Conservation (phyloP, 2,888 invertebrate genomes). For the Eilema sororculum region DNA sequence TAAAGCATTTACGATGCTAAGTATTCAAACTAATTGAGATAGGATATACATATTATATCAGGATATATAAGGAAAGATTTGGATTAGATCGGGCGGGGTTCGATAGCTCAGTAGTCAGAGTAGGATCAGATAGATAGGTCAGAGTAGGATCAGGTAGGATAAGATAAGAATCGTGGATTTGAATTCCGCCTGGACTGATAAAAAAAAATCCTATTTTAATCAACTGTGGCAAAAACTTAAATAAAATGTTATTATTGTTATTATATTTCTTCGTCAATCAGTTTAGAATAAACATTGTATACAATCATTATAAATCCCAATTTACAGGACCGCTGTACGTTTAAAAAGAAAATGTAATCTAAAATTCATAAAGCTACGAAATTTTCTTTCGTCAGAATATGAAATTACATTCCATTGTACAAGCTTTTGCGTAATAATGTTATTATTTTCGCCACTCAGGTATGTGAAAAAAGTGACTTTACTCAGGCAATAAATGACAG, state of each 20-base stretch:
- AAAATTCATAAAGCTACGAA: slow-evolving; percentile 4
- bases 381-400: slow-evolving; percentile 3
- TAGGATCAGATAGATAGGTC: no score
- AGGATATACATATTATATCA: no score
- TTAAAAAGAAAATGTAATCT: slow-evolving; percentile 4
- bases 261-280: background rate
- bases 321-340: background rate
- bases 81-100: no score
- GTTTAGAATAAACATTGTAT: background rate
- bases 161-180: no score
- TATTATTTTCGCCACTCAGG: background rate
- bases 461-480: background rate
- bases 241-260: background rate
- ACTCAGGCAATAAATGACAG: background rate
- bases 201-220: no score
- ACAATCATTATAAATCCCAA: background rate
- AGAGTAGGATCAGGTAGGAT: no score
- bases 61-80: no score
- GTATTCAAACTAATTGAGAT: no score
- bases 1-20: no score
- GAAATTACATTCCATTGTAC: slow-evolving; percentile 1
- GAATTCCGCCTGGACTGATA: no score
- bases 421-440: background rate
- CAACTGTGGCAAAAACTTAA: background rate
- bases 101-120: no score